A percentile compares a stretch with the other conserved stretches of the same genome.
These are phyloP conservation scores for Agrilus biguttatus DNA, from an alignment of 2,888 invertebrate species.

Conservation along the genomic window DNA sequence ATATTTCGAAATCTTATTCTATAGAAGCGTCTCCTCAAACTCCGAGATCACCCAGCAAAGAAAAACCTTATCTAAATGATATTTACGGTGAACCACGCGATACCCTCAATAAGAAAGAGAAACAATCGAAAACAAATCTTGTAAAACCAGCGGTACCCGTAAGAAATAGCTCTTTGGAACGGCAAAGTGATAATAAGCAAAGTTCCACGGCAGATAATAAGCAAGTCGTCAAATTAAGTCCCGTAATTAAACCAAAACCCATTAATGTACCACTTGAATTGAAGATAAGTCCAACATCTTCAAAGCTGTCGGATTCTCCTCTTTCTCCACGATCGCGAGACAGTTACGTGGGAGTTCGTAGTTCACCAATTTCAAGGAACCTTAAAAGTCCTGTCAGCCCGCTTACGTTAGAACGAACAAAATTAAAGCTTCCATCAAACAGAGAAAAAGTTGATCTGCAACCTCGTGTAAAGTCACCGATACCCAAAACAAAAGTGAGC, in stretches of 20 bases:
- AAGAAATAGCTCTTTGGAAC: background rate
- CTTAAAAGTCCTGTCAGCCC: slow-evolving; percentile 12
- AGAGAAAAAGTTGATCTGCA: slow-evolving; percentile 25
- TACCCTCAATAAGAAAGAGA: too few species aligned
- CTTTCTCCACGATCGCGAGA: slow-evolving; percentile 4
- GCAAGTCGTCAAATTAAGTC: background rate
- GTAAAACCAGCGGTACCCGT: too few species aligned
- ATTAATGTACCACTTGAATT: too few species aligned
- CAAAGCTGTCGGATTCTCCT: slow-evolving; percentile 5
- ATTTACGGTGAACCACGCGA: too few species aligned
- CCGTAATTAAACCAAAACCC: too few species aligned
- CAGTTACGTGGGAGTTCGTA: slow-evolving; percentile 1
- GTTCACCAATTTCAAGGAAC: slow-evolving; percentile 5
- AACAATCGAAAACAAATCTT: too few species aligned
- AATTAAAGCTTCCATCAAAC: slow-evolving; percentile 25
- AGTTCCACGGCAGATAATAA: background rate
- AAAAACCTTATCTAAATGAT: too few species aligned
- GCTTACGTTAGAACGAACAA: slow-evolving; percentile 22
- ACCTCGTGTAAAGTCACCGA: slow-evolving; percentile 28
- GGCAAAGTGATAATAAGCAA: background rate
- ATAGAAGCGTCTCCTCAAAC: too few species aligned
- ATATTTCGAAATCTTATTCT: too few species aligned
- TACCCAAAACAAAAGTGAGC: slow-evolving; percentile 24
- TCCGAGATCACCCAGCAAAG: too few species aligned
- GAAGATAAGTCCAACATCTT: too few species aligned